Conservation (phyloP, 2,888 invertebrate genomes). For the Amiota mariae region DNA sequence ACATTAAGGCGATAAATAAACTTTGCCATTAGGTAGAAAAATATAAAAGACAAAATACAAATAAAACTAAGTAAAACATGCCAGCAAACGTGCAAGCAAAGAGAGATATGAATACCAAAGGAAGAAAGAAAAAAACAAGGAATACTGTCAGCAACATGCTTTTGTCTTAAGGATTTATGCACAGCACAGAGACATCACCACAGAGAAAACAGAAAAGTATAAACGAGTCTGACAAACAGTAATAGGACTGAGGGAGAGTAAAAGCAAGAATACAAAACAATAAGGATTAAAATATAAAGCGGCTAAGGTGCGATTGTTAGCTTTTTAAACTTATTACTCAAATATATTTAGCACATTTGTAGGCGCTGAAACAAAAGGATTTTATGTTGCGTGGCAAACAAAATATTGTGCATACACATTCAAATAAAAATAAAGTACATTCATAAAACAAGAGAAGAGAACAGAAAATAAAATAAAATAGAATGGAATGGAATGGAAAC, state of each 20-base stretch:
- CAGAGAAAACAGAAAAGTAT: background rate
- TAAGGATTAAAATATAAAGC: conserved; percentile 7
- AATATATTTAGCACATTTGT: conserved; percentile 33
- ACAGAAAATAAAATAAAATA: background rate
- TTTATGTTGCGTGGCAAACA: too few species aligned
- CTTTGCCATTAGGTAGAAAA: background rate
- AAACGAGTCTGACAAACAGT: background rate
- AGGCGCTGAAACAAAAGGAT: background rate
- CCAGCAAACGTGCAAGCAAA: background rate
- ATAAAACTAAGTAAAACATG: background rate
- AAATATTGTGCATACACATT: too few species aligned
- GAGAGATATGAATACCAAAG: too few species aligned
- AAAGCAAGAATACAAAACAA: background rate
- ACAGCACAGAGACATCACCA: conserved; percentile 55
- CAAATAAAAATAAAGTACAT: background rate
- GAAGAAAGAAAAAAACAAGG: conserved; percentile 7
- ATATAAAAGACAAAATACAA: background rate
- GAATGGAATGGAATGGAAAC: too few species aligned
- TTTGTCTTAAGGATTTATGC: conserved; percentile 56
- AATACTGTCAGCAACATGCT: conserved; percentile 23
- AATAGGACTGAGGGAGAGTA: background rate
- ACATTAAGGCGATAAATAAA: too few species aligned
- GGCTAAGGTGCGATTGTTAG: conserved; percentile 11
- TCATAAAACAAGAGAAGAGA: background rate
- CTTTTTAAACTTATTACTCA: conserved; percentile 5